Percentiles rank a stretch among this genome's conserved stretches.
Conservation (phyloP, 2,113 vertebrate species). For the Felis chaus region DNA sequence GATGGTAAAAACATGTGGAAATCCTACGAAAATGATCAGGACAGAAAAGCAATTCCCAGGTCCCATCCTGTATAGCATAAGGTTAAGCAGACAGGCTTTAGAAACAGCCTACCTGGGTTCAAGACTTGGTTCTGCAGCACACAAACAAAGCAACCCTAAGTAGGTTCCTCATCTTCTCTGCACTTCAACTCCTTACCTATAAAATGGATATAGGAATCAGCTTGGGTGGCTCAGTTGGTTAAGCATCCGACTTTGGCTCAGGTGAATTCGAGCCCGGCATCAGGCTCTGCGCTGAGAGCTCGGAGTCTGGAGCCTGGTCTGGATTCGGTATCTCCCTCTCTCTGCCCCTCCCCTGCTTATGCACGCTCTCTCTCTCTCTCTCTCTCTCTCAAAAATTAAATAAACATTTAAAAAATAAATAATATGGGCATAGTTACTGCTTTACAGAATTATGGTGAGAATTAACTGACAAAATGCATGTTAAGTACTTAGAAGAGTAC, state of each 20-base stretch:
- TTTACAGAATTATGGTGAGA: background rate
- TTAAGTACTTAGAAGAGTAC: background rate
- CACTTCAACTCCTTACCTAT: background rate
- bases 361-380: too few species aligned
- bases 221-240: too few species aligned
- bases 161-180: background rate
- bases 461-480: background rate
- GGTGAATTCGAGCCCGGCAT: too few species aligned
- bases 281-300: too few species aligned
- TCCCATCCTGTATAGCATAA: background rate
- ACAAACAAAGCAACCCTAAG: background rate
- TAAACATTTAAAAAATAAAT: background rate
- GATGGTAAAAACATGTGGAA: background rate
- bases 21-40: background rate
- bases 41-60: background rate
- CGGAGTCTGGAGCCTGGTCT: too few species aligned
- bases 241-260: too few species aligned
- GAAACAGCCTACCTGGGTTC: background rate
- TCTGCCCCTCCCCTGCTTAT: too few species aligned
- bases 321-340: too few species aligned
- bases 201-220: background rate
- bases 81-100: background rate
- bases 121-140: background rate
- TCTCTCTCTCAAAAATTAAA: too few species aligned
- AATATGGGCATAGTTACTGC: background rate